Evolutionary conservation across 2,113 vertebrate genomes (phyloP).

Genomic region (Eidolon helvum): DNA sequence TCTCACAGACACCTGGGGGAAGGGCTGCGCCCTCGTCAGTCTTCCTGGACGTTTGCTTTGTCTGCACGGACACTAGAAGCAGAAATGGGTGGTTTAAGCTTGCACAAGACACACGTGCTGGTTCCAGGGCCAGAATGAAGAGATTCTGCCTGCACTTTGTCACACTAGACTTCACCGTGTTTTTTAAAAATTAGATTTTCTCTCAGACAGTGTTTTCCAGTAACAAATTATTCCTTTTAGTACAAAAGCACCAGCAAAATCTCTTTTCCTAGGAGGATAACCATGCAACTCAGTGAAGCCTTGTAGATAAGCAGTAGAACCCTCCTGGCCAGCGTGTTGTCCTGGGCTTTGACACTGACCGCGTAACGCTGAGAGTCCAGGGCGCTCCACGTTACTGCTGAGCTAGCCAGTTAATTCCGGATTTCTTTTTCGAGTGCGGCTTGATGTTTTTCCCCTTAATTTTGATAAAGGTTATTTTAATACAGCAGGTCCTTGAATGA

Average conservation of each 20-base stretch:
- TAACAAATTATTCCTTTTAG: slow-evolving; percentile 31
- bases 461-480: neutral
- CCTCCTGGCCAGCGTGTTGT: neutral
- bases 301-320: neutral
- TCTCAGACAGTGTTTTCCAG: neutral
- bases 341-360: neutral
- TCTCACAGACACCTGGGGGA: too few species aligned
- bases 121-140: neutral
- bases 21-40: neutral
- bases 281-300: neutral
- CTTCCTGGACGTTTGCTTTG: neutral
- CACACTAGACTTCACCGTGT: neutral
- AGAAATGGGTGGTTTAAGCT: neutral
- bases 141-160: neutral
- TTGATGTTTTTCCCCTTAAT: neutral
- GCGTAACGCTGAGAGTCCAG: neutral
- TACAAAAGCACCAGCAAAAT: neutral
- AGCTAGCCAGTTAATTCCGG: neutral
- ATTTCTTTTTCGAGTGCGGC: neutral
- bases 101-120: neutral
- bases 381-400: neutral
- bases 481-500: neutral
- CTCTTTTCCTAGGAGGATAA: neutral
- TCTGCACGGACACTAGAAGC: neutral
- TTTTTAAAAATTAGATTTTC: neutral